Evolutionary conservation across 2,113 vertebrate species (phyloP).

Genomic region (Opisthocomus hoazin): DNA sequence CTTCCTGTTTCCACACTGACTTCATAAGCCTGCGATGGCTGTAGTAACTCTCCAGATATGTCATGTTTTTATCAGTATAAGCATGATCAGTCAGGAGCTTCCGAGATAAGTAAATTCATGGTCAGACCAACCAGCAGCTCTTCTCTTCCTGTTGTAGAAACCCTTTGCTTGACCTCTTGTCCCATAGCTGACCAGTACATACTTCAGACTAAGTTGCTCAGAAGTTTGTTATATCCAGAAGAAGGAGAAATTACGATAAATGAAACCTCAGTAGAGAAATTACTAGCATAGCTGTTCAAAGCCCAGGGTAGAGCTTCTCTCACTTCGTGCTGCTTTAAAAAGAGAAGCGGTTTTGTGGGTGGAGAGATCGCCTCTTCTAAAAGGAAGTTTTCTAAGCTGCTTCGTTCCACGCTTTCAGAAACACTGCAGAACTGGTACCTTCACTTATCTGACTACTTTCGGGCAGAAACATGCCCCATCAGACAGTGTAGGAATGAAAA

Average conservation of each 20-base stretch:
- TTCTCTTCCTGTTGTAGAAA: not conserved
- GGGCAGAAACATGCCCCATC: not conserved
- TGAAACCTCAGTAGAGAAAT: not conserved
- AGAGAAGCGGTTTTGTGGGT: not conserved
- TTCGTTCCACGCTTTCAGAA: not conserved
- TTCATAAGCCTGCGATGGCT: not conserved
- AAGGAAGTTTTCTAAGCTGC: not conserved
- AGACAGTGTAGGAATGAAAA: not conserved
- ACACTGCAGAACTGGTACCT: not conserved
- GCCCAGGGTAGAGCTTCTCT: not conserved
- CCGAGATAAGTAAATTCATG: not conserved
- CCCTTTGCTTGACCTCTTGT: not conserved
- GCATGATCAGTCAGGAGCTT: not conserved
- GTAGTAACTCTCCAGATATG: accelerated
- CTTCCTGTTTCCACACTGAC: not conserved
- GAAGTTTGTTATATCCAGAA: not conserved
- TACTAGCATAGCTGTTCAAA: not conserved
- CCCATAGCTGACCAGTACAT: not conserved
- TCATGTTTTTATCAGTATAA: not conserved
- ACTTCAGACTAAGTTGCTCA: not conserved
- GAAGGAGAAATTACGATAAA: not conserved
- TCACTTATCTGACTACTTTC: not conserved
- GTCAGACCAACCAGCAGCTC: not conserved
- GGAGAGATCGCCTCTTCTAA: not conserved
- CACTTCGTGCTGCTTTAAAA: not conserved